Conservation (phyloP, 1,140 invertebrate genomes). For the Zelostemma sp. region DNA sequence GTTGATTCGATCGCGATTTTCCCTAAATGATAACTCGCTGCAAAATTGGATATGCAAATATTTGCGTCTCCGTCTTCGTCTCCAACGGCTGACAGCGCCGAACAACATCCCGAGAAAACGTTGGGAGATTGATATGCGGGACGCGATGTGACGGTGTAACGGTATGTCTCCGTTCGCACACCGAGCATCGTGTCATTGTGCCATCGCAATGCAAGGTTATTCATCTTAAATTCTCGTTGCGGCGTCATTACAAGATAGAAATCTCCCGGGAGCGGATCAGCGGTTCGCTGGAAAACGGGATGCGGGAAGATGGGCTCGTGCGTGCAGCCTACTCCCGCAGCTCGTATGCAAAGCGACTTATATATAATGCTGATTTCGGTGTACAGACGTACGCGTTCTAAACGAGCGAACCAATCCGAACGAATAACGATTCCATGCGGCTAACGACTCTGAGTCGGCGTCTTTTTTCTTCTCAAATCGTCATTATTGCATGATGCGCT, state of each 20-base stretch:
- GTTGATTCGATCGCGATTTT: too few relatives aligned
- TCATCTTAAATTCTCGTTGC: conserved; percentile 67
- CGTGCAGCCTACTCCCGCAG: conserved; percentile 28
- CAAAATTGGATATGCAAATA: not conserved
- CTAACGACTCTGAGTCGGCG: not conserved
- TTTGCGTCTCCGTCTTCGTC: conserved; percentile 22
- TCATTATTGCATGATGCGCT: too few relatives aligned
- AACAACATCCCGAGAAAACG: conserved; percentile 28
- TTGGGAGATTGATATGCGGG: conserved; percentile 61
- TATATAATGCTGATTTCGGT: conserved; percentile 39
- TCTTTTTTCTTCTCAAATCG: too few relatives aligned
- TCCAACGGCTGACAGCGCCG: conserved; percentile 34
- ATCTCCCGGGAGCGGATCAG: conserved; percentile 58
- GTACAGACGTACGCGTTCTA: too few relatives aligned
- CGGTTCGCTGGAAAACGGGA: conserved; percentile 60
- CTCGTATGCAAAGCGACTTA: conserved; percentile 31
- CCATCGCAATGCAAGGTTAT: conserved; percentile 70
- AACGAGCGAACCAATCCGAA: conserved; percentile 41
- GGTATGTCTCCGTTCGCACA: conserved; percentile 64
- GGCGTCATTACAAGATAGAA: conserved; percentile 68
- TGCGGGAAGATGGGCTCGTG: conserved; percentile 47
- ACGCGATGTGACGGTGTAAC: conserved; percentile 64
- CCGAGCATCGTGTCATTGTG: conserved; percentile 65
- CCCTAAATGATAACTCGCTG: not conserved
- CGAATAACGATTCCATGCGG: conserved; percentile 33